Evolutionary conservation across 2,797 vertebrate genomes (phyloP).

Genomic region (Sarcoramphus papa): DNA sequence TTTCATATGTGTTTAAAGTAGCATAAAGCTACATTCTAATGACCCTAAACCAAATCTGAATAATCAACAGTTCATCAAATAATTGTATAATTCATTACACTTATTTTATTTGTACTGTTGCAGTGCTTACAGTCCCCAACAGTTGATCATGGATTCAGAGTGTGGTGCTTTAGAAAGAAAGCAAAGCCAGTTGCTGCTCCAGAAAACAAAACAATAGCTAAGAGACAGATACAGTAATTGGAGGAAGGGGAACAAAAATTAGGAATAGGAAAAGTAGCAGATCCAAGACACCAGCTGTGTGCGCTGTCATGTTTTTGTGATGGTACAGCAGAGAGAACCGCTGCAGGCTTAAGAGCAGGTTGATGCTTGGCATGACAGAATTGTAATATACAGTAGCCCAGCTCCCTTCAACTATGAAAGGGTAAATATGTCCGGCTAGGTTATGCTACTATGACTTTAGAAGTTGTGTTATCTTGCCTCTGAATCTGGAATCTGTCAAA

Average conservation of each 20-base stretch:
- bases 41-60: neutral
- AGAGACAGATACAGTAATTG: neutral
- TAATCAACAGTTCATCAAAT: neutral
- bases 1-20: neutral
- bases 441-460: neutral
- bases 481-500: neutral
- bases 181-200: neutral
- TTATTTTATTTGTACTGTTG: neutral
- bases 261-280: neutral
- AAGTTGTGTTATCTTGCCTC: neutral
- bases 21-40: neutral
- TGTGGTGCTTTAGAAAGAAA: neutral
- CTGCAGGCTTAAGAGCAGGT: neutral
- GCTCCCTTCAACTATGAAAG: neutral
- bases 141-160: neutral
- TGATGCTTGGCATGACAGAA: neutral
- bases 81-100: neutral
- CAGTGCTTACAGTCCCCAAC: neutral
- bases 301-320: neutral
- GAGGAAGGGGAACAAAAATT: neutral
- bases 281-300: neutral
- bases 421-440: neutral
- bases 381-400: neutral
- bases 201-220: neutral
- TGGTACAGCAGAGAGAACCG: neutral